Base-by-base conservation (phyloP, 2,113 vertebrate species). In the Thalassoma bifasciatum region DNA sequence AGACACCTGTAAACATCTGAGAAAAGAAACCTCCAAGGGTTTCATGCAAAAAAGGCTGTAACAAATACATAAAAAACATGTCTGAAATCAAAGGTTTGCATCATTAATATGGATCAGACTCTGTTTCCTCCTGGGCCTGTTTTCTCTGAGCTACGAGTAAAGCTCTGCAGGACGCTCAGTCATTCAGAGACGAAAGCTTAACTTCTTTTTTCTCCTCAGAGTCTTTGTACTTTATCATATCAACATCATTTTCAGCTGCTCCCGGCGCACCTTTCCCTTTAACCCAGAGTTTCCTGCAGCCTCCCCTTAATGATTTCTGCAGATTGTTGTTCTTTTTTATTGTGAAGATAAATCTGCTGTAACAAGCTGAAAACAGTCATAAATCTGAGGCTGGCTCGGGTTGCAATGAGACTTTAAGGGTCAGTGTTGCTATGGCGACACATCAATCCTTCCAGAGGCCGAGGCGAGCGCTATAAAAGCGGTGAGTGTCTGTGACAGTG, bases 281-380 rank as follows among this genome's bases (percentile, higher is more conserved):
- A 84, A 88, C 76, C 82, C 66, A 26, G 67, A 77, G 63, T 85
- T 89, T 90, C 79, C 85, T 78, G 37, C 72, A 62, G 75, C 76
- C 71, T 84, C 82, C 75, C 85, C 84, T 89, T 93, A 94, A 95
- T 93, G 93, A 90, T 86, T 95, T 90, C 89, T 92, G 81, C 94
- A 95, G 93, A 94, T 90, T 94, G 93, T 93, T 94, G 91, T 92
- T 91, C 87, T 93, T 90, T 94, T 94, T 95, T 93, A 95, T 94
- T 93, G 92, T 92, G 86, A 90, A 89, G 91, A 94, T 95, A 95
- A 95, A 94, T 95, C 93, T 94, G 92, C 91, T 92, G 93, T 94
- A 95, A 95, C 94, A 93, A 95, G 93, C 93, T 89, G 93, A 94
- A 94, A 94, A 94, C 93, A 94, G 86, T 73, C 90, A 71, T 94